phyloP scores from a whole-genome alignment of 1,140 invertebrate species.

The Melipona quadrifasciata region DNA sequence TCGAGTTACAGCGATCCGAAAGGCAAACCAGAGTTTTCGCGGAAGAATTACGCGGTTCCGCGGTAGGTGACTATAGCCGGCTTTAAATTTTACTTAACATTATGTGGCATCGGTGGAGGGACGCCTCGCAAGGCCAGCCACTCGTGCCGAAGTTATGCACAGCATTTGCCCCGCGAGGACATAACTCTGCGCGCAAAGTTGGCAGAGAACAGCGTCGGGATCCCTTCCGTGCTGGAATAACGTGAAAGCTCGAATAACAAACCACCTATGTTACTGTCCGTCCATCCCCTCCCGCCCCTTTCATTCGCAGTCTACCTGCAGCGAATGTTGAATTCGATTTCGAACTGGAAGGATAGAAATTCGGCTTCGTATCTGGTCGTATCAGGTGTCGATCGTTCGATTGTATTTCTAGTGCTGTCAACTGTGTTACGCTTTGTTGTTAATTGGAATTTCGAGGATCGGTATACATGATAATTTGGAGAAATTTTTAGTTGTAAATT shows the following conservation, averaged over 20 bases:
- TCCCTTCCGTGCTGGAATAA: slow-evolving; percentile 54
- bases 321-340: slow-evolving; percentile 56
- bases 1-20: background rate
- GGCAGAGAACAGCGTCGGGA: slow-evolving; percentile 59
- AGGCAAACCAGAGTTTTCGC: background rate
- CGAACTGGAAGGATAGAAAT: background rate
- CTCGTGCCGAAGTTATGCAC: slow-evolving; percentile 62
- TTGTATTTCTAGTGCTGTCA: background rate
- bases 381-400: background rate
- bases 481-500: too few relatives aligned
- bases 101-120: slow-evolving; percentile 46
- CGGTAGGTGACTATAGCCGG: slow-evolving; percentile 8
- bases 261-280: slow-evolving; percentile 58
- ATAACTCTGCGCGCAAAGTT: slow-evolving; percentile 68
- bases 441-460: background rate
- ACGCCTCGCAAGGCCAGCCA: slow-evolving; percentile 34
- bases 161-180: slow-evolving; percentile 66
- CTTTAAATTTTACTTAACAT: slow-evolving; percentile 60
- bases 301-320: background rate
- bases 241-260: slow-evolving; percentile 53
- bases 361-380: too few relatives aligned
- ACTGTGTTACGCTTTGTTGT: background rate
- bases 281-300: background rate
- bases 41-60: slow-evolving; percentile 2
- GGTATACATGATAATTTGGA: too few relatives aligned